These are phyloP conservation scores for Coturnix japonica DNA, from an alignment of 2,113 vertebrate species.

Conservation along the genomic window DNA sequence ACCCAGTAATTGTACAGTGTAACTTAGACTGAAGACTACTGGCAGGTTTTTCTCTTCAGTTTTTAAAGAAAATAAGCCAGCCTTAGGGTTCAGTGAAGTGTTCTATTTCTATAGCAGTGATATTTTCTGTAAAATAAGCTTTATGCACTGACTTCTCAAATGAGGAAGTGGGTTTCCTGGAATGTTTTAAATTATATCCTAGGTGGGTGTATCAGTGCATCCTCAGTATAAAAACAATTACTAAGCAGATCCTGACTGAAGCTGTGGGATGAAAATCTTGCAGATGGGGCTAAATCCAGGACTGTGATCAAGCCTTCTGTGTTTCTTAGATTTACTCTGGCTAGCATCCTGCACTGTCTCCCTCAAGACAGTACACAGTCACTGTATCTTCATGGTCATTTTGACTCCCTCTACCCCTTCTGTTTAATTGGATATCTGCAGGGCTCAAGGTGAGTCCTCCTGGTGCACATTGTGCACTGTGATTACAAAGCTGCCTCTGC, in stretches of 20 bases:
- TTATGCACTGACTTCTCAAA: not conserved
- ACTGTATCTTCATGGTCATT: not conserved
- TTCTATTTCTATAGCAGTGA: not conserved
- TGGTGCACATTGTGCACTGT: not conserved
- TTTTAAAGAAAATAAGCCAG: not conserved
- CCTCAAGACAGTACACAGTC: not conserved
- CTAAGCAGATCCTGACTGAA: not conserved
- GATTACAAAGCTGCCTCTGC: not conserved
- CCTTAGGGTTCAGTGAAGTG: not conserved
- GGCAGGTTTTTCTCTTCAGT: not conserved
- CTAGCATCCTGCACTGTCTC: not conserved
- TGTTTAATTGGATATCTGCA: not conserved
- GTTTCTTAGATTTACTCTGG: not conserved
- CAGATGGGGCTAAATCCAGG: not conserved
- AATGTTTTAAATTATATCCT: not conserved
- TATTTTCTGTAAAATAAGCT: conserved; percentile 32
- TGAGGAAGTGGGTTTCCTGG: conserved; percentile 1
- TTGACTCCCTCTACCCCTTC: not conserved
- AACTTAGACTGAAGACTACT: not conserved
- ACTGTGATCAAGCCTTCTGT: not conserved
- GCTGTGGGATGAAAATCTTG: not conserved
- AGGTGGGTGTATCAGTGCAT: not conserved
- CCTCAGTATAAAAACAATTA: not conserved
- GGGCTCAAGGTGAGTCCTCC: not conserved
- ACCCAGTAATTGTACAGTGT: not conserved